Evolutionary conservation across 2,888 invertebrate species (phyloP), one percentile per base, ranked within the genome.

Genomic region (Diploptera punctata): DNA sequence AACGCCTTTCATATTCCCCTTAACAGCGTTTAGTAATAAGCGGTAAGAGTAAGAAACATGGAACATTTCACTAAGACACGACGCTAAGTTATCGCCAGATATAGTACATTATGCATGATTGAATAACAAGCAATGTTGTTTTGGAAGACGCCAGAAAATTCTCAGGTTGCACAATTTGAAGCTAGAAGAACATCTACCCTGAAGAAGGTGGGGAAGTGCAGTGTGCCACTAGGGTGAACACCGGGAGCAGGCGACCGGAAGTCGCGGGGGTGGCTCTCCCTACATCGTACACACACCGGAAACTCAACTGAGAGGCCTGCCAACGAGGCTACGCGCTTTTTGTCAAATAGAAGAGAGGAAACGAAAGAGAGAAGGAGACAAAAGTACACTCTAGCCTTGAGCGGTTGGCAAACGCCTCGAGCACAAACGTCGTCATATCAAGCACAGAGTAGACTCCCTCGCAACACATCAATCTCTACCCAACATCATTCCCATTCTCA

Each of bases 311-410:
- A 18, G n/a, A 26, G n/a, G 19, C 65, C 65, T 43, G 26, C 13
- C 65, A 44, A 47, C 44, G 65, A 65, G 65, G 65, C 65, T 65
- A 65, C n/a, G 24, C n/a, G 7, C 47, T 65, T 65, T 65, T 65
- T 65, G 38, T 47, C 47, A 24, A 29, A 24, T 13, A 3, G 21
- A 52, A 52, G 16, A 5, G 65, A 47, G 47, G 10, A 9, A 47
- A n/a, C 18, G 26, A 65, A 47, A 29, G 65, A 65, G 44, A 9
- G 38, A 38, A 31, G n/a, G 18, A 47, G 47, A 47, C 47, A 18
- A 47, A 21, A 52, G 24, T 33, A n/a, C 24, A 26, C 24, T 54
- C 26, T 57, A 57, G 57, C 57, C 57, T 57, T 57, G 57, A 57
- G 57, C 57, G 65, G 26, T 47, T 47, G 65, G 65, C 65, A 47